A percentile compares a stretch with the other conserved stretches of the same genome.
phyloP scores from a whole-genome alignment of 2,113 vertebrate genomes.

The Aramus guarauna region DNA sequence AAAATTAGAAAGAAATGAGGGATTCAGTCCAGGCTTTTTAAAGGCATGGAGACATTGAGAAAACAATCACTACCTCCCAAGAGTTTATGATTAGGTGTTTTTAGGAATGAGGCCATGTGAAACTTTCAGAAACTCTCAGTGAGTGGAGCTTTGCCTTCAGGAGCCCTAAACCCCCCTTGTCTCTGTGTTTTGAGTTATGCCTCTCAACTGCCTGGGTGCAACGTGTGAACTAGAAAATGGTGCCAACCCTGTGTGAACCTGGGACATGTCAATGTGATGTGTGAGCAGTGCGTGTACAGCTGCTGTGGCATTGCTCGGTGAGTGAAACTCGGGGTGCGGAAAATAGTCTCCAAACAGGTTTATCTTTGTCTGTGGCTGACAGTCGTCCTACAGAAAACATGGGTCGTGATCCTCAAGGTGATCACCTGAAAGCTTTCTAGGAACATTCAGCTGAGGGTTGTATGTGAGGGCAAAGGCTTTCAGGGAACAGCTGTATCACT shows the following conservation, averaged over 20 bases:
- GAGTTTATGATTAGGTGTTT: neutral
- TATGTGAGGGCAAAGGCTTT: neutral
- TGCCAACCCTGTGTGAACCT: neutral
- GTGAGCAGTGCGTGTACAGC: neutral
- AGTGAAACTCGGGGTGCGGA: neutral
- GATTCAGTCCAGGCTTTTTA: neutral
- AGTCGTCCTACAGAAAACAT: neutral
- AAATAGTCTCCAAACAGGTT: neutral
- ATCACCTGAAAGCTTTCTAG: neutral
- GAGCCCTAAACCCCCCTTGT: neutral
- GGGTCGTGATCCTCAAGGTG: neutral
- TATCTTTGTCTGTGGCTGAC: neutral
- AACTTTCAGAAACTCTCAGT: neutral
- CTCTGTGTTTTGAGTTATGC: neutral
- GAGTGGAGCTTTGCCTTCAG: neutral
- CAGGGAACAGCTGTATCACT: neutral
- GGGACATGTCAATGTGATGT: accelerated
- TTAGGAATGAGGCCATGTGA: neutral
- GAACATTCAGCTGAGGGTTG: neutral
- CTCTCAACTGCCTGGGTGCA: neutral
- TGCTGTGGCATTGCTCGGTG: accelerated
- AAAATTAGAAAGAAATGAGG: neutral
- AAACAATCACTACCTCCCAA: neutral
- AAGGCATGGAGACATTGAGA: neutral
- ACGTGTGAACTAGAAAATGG: neutral